Evolutionary conservation across 2,113 vertebrate genomes (phyloP).

Genomic region (Vimba vimba): DNA sequence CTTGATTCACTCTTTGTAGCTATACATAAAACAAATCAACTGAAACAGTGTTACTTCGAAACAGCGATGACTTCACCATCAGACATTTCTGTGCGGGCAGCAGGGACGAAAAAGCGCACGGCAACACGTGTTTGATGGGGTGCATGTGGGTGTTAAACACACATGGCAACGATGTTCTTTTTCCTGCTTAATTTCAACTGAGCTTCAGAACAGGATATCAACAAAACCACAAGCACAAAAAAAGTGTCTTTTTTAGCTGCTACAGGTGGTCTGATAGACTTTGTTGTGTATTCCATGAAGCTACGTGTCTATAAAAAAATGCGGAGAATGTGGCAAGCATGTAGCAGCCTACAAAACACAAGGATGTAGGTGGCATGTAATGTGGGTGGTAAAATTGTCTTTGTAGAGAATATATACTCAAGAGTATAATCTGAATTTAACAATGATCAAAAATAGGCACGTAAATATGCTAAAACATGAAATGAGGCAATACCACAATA

Average conservation of each 20-base stretch:
- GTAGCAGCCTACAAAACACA: slow-evolving; percentile 5
- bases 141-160: slow-evolving; percentile 41
- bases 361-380: slow-evolving; percentile 19
- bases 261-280: slow-evolving; percentile 52
- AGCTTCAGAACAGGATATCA: slow-evolving; percentile 36
- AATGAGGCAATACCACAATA: neutral
- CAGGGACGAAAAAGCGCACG: slow-evolving; percentile 9
- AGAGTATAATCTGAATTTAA: neutral
- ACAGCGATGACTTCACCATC: slow-evolving; percentile 39
- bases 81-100: neutral
- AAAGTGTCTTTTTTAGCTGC: slow-evolving; percentile 44
- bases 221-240: slow-evolving; percentile 50
- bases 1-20: neutral
- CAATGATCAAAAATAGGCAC: slow-evolving; percentile 2
- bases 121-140: slow-evolving; percentile 26
- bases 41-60: slow-evolving; percentile 30
- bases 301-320: slow-evolving; percentile 66
- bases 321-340: slow-evolving; percentile 33
- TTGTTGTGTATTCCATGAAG: slow-evolving; percentile 51
- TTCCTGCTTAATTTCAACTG: slow-evolving; percentile 57
- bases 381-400: slow-evolving; percentile 30
- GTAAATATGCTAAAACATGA: neutral
- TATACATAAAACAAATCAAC: slow-evolving; percentile 35
- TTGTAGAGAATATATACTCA: slow-evolving; percentile 5
- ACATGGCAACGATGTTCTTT: slow-evolving; percentile 16